Base-by-base conservation (phyloP, 1,140 invertebrate genomes). In the Drosophila navojoa region DNA sequence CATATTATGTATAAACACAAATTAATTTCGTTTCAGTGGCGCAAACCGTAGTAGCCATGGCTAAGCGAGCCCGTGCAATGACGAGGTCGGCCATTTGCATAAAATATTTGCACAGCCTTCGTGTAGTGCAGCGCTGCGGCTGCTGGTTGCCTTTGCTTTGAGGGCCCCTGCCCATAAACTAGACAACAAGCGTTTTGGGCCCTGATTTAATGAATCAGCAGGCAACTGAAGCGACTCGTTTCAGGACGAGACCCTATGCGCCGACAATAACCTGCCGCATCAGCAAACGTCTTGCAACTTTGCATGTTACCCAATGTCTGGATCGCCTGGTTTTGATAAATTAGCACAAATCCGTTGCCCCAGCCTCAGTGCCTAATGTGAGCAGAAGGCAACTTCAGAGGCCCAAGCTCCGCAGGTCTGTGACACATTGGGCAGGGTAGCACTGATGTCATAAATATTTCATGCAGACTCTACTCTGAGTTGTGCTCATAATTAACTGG, bases 1-100 rank as follows among this genome's bases (percentile, higher is more conserved):
- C 84, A 89, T 90, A 90, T 90, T 90, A 90, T 90, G 87, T 90
- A 90, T 90, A 91, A 90, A 91, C 87, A 90, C 87, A 90, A 90
- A 90, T 90, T 90, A 90, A 90, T 90, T 90, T 90, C 87, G 89
- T 90, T 90, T 87, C 89, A 87, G 82, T 87, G 82, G 82, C 82
- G 79, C 82, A 80, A 86, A 86, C 82, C 82, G 79, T 87, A 87
- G 66, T 68, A 86, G 82, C 82, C 53, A 50, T 66, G 63, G 71
- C 67, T 55, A 66, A 71, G 76, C 55, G 68, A 61, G 71, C 64
- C 73, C 75, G 73, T 81, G 86, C 81, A 90, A 71, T 86, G 79
- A 79, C 73, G 85, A 75, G 73, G 76, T 72, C 71, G 73, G 86
- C 84, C 90, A 91, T 91, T 91, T 91, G 90, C 90, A 90, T 91